Evolutionary conservation across 1,140 invertebrate species (phyloP).

Genomic region (Lerema accius): DNA sequence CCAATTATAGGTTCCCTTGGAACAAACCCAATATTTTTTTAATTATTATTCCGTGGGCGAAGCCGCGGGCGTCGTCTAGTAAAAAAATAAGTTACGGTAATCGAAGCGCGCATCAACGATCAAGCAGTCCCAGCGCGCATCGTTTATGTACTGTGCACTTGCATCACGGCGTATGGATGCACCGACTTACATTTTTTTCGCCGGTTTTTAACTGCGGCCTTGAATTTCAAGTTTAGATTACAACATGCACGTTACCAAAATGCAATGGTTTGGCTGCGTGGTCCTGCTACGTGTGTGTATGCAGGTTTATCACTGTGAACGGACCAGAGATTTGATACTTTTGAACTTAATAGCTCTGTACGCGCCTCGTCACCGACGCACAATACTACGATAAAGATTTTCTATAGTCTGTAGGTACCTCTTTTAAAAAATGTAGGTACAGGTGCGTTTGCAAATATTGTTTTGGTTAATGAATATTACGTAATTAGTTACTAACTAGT

Average conservation of each 20-base stretch:
- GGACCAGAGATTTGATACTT: conserved; percentile 1
- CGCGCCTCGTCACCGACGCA: too few relatives aligned
- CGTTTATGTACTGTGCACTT: conserved; percentile 68
- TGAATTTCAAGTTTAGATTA: conserved; percentile 81
- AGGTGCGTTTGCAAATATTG: too few relatives aligned
- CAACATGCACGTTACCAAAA: conserved; percentile 65
- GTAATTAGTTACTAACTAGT: too few relatives aligned
- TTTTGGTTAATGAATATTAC: too few relatives aligned
- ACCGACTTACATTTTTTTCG: conserved; percentile 74
- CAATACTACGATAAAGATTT: too few relatives aligned
- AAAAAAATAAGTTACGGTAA: too few relatives aligned
- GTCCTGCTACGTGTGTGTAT: conserved; percentile 18
- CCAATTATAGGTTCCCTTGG: too few relatives aligned
- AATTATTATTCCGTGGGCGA: too few relatives aligned
- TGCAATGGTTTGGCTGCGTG: conserved; percentile 45
- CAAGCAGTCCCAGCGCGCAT: conserved; percentile 43
- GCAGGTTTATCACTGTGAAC: neutral
- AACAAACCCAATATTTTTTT: too few relatives aligned
- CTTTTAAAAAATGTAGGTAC: too few relatives aligned
- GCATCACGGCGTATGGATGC: conserved; percentile 73
- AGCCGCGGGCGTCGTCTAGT: too few relatives aligned
- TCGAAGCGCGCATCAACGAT: conserved; percentile 27
- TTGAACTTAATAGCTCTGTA: conserved; percentile 1
- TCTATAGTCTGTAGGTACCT: too few relatives aligned
- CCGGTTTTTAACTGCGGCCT: conserved; percentile 72